A percentile compares a stretch with the other conserved stretches of the same genome.
phyloP scores from a whole-genome alignment of 2,888 invertebrate genomes.

The Deroplatys truncata region DNA sequence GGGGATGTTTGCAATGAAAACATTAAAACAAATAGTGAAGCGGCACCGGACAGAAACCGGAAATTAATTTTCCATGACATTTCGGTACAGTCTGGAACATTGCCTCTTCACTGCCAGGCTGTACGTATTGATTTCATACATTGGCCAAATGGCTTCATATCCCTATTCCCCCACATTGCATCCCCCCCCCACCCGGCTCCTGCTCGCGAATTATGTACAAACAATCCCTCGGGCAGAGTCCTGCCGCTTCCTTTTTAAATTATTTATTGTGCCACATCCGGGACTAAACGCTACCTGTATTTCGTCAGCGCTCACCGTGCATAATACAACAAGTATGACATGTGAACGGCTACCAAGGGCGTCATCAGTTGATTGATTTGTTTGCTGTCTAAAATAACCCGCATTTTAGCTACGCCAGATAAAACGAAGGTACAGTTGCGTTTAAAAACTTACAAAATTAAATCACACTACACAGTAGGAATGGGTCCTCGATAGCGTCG shows the following conservation, averaged over 20 bases:
- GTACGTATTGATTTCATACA: background rate
- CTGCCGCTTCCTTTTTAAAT: background rate
- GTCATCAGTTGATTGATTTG: background rate
- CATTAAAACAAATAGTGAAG: background rate
- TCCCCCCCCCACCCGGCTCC: background rate
- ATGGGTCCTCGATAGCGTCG: too few relatives aligned
- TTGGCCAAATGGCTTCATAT: background rate
- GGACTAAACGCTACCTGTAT: background rate
- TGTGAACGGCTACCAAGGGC: background rate
- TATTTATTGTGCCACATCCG: background rate
- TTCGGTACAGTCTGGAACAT: background rate
- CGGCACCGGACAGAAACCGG: background rate
- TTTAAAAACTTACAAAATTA: too few relatives aligned
- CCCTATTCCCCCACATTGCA: too few relatives aligned
- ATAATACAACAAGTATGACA: background rate
- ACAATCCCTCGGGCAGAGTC: background rate
- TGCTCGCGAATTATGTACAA: background rate
- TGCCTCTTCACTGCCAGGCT: background rate
- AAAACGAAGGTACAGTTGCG: background rate
- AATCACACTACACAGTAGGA: too few relatives aligned
- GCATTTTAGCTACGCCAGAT: background rate
- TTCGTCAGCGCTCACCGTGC: background rate
- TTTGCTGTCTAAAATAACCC: background rate
- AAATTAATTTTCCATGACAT: background rate
- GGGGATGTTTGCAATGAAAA: background rate